Conservation (phyloP, 2,113 vertebrate species). For the Vidua chalybeata region DNA sequence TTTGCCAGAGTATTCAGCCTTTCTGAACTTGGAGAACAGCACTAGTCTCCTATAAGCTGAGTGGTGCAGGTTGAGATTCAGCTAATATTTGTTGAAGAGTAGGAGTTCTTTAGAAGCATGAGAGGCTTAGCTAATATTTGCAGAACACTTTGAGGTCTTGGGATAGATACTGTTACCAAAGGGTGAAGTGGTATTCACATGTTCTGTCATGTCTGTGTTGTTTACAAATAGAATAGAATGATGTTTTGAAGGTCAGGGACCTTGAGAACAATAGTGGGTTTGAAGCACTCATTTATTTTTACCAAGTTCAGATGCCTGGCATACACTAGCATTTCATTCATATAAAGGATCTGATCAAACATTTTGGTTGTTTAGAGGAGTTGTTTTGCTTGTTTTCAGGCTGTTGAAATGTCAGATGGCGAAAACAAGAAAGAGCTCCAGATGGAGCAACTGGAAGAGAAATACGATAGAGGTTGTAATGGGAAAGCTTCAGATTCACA, state of each 20-base stretch:
- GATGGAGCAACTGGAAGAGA: conserved; percentile 44
- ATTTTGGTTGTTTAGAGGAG: conserved; percentile 31
- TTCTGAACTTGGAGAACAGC: not conserved
- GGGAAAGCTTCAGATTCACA: not conserved
- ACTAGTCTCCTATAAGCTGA: not conserved
- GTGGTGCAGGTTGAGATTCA: not conserved
- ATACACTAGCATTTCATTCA: conserved; percentile 60
- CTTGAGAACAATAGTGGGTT: conserved; percentile 67
- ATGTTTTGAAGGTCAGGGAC: conserved; percentile 67
- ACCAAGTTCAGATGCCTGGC: conserved; percentile 68
- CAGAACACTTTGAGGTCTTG: conserved; percentile 31
- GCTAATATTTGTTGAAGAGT: conserved; percentile 52
- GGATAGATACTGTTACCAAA: conserved; percentile 48
- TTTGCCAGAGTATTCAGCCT: not conserved
- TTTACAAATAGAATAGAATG: conserved; percentile 67
- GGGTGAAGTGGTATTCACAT: conserved; percentile 52
- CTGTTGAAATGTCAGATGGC: conserved; percentile 62
- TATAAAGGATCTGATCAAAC: conserved; percentile 60
- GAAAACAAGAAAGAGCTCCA: conserved; percentile 62
- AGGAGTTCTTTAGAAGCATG: not conserved
- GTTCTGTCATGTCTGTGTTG: conserved; percentile 56
- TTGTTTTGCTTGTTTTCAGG: conserved; percentile 61
- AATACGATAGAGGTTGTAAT: not conserved
- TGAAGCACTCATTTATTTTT: conserved; percentile 65
- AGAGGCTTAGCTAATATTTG: conserved; percentile 49